Evolutionary conservation across 2,797 vertebrate genomes (phyloP), one percentile per base, ranked within the genome.

Genomic region (Rhabdophis nuchalis): DNA sequence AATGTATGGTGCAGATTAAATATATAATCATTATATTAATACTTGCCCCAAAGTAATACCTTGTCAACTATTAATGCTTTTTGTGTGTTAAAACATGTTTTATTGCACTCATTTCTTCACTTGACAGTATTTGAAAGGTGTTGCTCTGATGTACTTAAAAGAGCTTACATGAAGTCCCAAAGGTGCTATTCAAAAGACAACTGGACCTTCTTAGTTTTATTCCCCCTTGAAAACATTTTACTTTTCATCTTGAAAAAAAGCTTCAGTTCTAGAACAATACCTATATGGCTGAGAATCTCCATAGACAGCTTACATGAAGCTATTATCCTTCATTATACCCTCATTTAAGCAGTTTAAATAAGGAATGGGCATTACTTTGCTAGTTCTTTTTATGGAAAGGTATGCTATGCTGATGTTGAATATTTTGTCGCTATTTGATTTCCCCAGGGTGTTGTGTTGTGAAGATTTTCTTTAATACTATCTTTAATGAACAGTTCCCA

Each of bases 361-460:
- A 53, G 53, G 61, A 27, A 41, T 87, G 86, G 86, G 5, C n/a
- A 41, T 54, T 91, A 57, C 52, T 32, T 64, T 50, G 85, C 41
- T 0, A 0, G 12, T 89, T 92, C 52, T 90, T 91, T 85, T 93
- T 92, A 85, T 85, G 68, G 88, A 53, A 27, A 91, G 86, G 58
- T 41, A 88, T 90, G 64, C 90, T 93, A n/a, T 92, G 64, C 41
- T 91, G 93, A 91, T 94, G 85, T 93, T 94, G 90, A 58, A 4
- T n/a, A 29, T 92, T 90, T 94, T 91, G 68, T 91, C 86, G 3
- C 57, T 18, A 14, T 86, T 92, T 95, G 85, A 92, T 96, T 91
- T 93, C 93, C 64, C 60, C 54, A 46, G 82, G 29, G 87, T 87
- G 88, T n/a, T 4, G 1, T 5, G 56, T 93, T 93, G 90, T 0